phyloP scores from a whole-genome alignment of 2,888 invertebrate species.

The Mellilla xanthometata region DNA sequence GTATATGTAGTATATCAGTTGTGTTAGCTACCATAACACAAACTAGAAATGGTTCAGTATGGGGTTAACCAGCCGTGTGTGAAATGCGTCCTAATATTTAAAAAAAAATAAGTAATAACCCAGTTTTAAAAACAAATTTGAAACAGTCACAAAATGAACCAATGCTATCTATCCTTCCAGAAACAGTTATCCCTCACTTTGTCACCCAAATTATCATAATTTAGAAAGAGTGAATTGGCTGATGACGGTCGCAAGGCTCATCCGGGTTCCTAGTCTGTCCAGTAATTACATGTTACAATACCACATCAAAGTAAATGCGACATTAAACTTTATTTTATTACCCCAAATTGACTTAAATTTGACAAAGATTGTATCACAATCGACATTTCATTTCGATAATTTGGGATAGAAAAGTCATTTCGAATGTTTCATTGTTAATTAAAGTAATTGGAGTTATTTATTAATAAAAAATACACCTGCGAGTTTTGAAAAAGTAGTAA shows the following conservation, averaged over 20 bases:
- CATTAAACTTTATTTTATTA: slow-evolving; percentile 80
- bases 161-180: too few relatives aligned
- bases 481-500: too few relatives aligned
- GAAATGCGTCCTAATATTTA: too few relatives aligned
- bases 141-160: too few relatives aligned
- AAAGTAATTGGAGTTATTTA: neutral
- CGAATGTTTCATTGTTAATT: slow-evolving; percentile 6
- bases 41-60: too few relatives aligned
- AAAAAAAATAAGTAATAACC: too few relatives aligned
- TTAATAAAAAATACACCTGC: too few relatives aligned
- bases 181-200: slow-evolving; percentile 15
- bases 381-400: slow-evolving; percentile 45
- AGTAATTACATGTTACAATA: slow-evolving; percentile 65
- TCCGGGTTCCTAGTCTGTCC: slow-evolving; percentile 34
- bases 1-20: too few relatives aligned
- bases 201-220: slow-evolving; percentile 45
- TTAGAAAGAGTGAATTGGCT: slow-evolving; percentile 29
- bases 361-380: slow-evolving; percentile 73
- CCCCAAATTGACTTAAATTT: slow-evolving; percentile 77
- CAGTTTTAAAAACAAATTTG: too few relatives aligned
- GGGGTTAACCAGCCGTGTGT: too few relatives aligned
- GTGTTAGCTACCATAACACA: too few relatives aligned
- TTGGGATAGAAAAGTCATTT: slow-evolving; percentile 52
- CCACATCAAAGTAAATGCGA: slow-evolving; percentile 79
- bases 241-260: slow-evolving; percentile 31